Percentiles rank a stretch among this genome's conserved stretches.
Conservation (phyloP, 1,140 invertebrate genomes). For the Caerostris extrusa region DNA sequence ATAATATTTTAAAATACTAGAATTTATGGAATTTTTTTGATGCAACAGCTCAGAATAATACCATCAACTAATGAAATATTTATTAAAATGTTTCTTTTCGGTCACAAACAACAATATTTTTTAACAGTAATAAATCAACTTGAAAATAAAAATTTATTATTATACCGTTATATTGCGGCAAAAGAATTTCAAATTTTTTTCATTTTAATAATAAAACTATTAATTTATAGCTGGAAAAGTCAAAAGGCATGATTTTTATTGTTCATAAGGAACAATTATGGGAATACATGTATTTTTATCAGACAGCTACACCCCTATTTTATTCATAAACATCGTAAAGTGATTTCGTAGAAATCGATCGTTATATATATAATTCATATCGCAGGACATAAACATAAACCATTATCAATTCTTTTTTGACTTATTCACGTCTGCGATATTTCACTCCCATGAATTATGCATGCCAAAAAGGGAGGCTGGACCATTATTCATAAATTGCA, state of each 20-base stretch:
- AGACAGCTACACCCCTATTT: background rate
- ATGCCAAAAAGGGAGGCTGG: background rate
- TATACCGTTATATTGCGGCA: too few species aligned
- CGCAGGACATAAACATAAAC: slow-evolving; percentile 5
- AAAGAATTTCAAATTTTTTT: background rate
- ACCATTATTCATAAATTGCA: slow-evolving; percentile 44
- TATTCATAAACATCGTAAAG: background rate
- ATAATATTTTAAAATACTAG: too few species aligned
- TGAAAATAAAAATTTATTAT: too few species aligned
- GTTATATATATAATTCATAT: slow-evolving; percentile 5
- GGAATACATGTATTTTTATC: background rate
- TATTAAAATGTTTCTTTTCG: too few species aligned
- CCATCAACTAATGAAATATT: too few species aligned
- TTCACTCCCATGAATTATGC: slow-evolving; percentile 44
- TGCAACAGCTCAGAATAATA: too few species aligned
- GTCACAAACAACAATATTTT: too few species aligned
- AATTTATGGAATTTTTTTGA: too few species aligned
- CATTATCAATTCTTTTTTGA: slow-evolving; percentile 21
- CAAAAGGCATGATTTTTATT: background rate
- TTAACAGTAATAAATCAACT: too few species aligned
- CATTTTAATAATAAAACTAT: background rate
- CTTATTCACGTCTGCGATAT: slow-evolving; percentile 15
- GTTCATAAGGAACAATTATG: background rate
- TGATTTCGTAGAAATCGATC: background rate
- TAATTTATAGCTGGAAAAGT: background rate